These are phyloP conservation scores for Lates japonicus DNA, from an alignment of 2,797 vertebrate genomes.

Conservation along the genomic window DNA sequence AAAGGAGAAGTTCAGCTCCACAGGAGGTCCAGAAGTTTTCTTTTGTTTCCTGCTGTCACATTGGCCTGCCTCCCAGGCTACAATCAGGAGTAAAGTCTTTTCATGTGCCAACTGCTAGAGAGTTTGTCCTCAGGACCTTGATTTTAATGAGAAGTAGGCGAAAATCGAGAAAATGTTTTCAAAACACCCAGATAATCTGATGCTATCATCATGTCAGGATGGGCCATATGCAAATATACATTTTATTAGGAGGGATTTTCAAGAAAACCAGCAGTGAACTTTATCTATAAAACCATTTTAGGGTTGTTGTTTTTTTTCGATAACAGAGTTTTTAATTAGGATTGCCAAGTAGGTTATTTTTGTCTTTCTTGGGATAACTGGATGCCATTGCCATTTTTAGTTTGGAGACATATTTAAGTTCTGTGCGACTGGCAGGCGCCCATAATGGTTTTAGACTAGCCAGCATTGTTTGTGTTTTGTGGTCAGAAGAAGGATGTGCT, in stretches of 20 bases:
- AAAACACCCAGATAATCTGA: slow-evolving; percentile 14
- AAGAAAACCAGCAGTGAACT: neutral
- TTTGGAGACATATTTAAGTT: slow-evolving; percentile 48
- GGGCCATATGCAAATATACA: slow-evolving; percentile 29
- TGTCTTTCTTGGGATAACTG: slow-evolving; percentile 18
- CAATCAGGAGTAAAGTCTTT: slow-evolving; percentile 47
- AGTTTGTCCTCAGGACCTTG: slow-evolving; percentile 51
- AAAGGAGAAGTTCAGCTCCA: slow-evolving; percentile 42
- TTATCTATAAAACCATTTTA: neutral
- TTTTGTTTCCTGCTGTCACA: slow-evolving; percentile 60
- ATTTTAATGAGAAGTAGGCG: slow-evolving; percentile 32
- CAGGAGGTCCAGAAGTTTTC: slow-evolving; percentile 46
- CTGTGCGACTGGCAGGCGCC: slow-evolving; percentile 32
- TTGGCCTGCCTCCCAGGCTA: slow-evolving; percentile 64
- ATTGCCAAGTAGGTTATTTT: slow-evolving; percentile 1
- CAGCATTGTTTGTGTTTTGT: slow-evolving; percentile 59
- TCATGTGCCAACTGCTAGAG: slow-evolving; percentile 52
- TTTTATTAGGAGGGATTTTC: slow-evolving; percentile 18
- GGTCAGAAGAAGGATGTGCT: slow-evolving; percentile 34
- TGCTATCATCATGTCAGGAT: slow-evolving; percentile 1
- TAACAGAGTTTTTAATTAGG: slow-evolving; percentile 58
- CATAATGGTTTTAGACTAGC: slow-evolving; percentile 32
- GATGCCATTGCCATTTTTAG: slow-evolving; percentile 56
- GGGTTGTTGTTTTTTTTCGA: neutral
- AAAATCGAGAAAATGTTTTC: slow-evolving; percentile 13